Conservation (phyloP, 37 sponge, comb jelly and placozoan species). For the Oopsacas minuta region DNA sequence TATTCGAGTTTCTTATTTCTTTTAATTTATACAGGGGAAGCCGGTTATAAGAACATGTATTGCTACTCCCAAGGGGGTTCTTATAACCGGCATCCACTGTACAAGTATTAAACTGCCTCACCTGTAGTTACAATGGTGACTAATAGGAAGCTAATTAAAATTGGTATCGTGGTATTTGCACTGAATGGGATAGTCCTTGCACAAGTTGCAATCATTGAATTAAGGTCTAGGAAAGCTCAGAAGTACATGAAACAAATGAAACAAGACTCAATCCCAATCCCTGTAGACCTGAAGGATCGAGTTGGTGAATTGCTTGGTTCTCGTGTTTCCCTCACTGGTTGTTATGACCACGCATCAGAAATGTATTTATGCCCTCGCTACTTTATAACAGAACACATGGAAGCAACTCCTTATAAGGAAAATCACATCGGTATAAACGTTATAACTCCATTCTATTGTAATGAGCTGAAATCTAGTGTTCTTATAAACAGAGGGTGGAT, state of each 20-base stretch:
- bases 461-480: conserved; percentile 28
- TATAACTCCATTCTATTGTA: conserved; percentile 71
- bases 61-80: too few species aligned
- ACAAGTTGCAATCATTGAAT: not conserved
- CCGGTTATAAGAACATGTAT: too few species aligned
- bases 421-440: conserved; percentile 25
- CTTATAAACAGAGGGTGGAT: conserved; percentile 88
- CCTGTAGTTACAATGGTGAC: not conserved
- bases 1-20: too few species aligned
- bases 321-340: not conserved
- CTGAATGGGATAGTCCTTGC: not conserved
- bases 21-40: too few species aligned
- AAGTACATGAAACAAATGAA: not conserved
- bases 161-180: not conserved
- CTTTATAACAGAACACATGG: not conserved
- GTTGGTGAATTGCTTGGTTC: not conserved
- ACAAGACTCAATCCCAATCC: not conserved
- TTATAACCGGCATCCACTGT: too few species aligned
- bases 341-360: not conserved
- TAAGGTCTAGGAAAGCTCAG: not conserved
- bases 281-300: not conserved
- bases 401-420: not conserved
- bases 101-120: too few species aligned
- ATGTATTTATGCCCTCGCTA: not conserved
- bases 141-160: not conserved